These are phyloP conservation scores for Leucoma salicis DNA, from an alignment of 2,888 invertebrate species.

Conservation along the genomic window DNA sequence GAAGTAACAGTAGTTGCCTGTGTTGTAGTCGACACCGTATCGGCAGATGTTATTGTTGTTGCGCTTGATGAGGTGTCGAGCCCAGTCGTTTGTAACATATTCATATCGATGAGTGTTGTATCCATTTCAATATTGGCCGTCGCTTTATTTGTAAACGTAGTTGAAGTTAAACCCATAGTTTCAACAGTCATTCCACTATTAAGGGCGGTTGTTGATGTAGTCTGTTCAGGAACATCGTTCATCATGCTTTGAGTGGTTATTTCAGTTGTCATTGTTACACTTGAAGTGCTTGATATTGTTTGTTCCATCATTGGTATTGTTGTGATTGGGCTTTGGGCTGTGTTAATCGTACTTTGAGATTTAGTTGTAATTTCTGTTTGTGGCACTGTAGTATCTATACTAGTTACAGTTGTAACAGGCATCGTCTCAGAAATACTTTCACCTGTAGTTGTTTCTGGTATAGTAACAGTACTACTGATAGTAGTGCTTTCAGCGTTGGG, in stretches of 20 bases:
- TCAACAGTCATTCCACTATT: slow-evolving; percentile 27
- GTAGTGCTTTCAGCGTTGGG: slow-evolving; percentile 50
- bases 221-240: slow-evolving; percentile 6
- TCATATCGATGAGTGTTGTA: slow-evolving; percentile 27
- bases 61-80: slow-evolving; percentile 13
- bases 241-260: neutral
- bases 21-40: slow-evolving; percentile 13
- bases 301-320: neutral
- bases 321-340: slow-evolving; percentile 5
- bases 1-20: slow-evolving; percentile 17
- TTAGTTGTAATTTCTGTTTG: slow-evolving; percentile 2
- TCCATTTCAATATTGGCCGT: slow-evolving; percentile 47
- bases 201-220: slow-evolving; percentile 16
- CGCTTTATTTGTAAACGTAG: slow-evolving; percentile 38
- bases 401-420: slow-evolving; percentile 6
- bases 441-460: slow-evolving; percentile 17
- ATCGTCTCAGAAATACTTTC: slow-evolving; percentile 23
- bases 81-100: slow-evolving; percentile 20
- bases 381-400: slow-evolving; percentile 2
- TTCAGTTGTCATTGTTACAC: neutral
- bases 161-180: slow-evolving; percentile 30
- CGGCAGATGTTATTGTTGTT: slow-evolving; percentile 4
- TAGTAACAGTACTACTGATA: slow-evolving; percentile 14
- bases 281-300: neutral
- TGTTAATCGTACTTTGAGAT: slow-evolving; percentile 8